phyloP scores from a whole-genome alignment of 2,113 vertebrate species.

The Brachypteracias leptosomus region DNA sequence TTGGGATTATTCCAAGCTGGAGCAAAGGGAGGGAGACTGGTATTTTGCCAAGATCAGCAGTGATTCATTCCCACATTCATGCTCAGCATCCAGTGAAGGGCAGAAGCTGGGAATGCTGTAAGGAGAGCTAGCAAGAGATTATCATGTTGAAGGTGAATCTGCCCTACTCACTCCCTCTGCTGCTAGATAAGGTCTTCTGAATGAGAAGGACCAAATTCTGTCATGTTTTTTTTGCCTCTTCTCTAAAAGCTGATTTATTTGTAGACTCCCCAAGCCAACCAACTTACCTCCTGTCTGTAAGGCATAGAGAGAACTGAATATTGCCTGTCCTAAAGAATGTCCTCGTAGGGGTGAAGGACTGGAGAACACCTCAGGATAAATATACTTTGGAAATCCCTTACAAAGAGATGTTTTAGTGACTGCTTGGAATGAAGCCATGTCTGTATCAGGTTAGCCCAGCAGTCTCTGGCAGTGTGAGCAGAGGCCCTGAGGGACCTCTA shows the following conservation, averaged over 20 bases:
- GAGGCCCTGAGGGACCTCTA: neutral
- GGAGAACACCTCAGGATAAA: slow-evolving; percentile 18
- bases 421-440: slow-evolving; percentile 25
- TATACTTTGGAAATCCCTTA: slow-evolving; percentile 34
- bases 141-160: slow-evolving; percentile 65
- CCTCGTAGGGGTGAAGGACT: neutral
- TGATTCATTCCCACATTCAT: slow-evolving; percentile 69
- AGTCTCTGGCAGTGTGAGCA: neutral
- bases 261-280: neutral
- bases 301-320: neutral
- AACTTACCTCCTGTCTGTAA: neutral
- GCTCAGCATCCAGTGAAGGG: slow-evolving; percentile 66
- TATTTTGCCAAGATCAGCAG: slow-evolving; percentile 69
- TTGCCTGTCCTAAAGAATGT: neutral
- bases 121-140: slow-evolving; percentile 62
- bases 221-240: neutral
- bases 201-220: slow-evolving; percentile 29
- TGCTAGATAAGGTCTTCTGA: slow-evolving; percentile 51
- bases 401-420: slow-evolving; percentile 42
- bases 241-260: slow-evolving; percentile 16
- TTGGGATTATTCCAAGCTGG: slow-evolving; percentile 66
- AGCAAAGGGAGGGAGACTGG: slow-evolving; percentile 65
- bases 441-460: slow-evolving; percentile 42
- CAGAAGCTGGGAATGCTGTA: slow-evolving; percentile 63
- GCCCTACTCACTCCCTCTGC: slow-evolving; percentile 41